Evolutionary conservation across 1,140 invertebrate species (phyloP).

Genomic region (Zaprionus camerounensis): DNA sequence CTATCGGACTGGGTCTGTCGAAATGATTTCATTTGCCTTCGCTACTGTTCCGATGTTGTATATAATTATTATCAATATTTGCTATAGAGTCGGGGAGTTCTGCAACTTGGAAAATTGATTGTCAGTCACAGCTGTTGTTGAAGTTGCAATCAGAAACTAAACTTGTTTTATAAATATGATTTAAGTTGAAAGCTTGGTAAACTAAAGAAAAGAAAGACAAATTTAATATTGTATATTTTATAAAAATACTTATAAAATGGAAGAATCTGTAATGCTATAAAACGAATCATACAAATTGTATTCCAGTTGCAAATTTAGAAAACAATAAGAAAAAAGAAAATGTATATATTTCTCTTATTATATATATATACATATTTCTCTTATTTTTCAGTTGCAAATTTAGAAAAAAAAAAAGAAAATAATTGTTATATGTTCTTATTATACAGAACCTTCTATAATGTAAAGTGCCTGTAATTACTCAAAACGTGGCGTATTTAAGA

Average conservation of each 20-base stretch:
- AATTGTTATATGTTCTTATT: too few relatives aligned
- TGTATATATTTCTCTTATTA: too few relatives aligned
- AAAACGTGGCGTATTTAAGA: neutral
- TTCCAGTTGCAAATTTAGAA: neutral
- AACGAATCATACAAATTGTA: too few relatives aligned
- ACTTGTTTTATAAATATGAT: too few relatives aligned
- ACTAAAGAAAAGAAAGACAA: too few relatives aligned
- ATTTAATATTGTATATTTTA: too few relatives aligned
- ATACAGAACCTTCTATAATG: too few relatives aligned
- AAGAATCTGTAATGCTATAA: too few relatives aligned
- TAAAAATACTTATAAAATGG: too few relatives aligned
- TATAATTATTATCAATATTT: constrained; percentile 80
- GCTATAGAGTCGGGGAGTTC: constrained; percentile 17
- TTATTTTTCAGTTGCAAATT: neutral
- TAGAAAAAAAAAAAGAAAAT: neutral
- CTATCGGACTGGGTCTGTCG: neutral
- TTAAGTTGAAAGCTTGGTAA: too few relatives aligned
- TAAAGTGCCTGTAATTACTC: neutral
- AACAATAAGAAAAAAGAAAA: neutral
- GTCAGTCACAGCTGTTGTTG: constrained; percentile 34
- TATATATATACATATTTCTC: too few relatives aligned
- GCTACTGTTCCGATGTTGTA: constrained; percentile 30
- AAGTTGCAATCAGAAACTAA: neutral
- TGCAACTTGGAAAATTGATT: constrained; percentile 25
- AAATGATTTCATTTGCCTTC: constrained; percentile 69